Conservation (phyloP, 1,140 invertebrate species). For the Microplitis demolitor region DNA sequence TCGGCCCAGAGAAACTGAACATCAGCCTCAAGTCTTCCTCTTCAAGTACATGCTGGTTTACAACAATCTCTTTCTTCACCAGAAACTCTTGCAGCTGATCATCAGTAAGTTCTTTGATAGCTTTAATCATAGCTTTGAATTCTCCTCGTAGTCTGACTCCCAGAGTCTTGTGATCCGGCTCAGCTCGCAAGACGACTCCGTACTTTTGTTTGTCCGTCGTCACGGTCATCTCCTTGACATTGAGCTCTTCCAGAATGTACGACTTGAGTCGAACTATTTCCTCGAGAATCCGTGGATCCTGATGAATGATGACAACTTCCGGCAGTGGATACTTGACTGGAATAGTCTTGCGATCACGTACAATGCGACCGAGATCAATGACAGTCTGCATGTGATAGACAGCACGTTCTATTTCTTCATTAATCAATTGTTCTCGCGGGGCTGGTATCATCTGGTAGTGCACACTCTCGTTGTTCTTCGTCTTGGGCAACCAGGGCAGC, state of each 20-base stretch:
- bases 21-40: conserved; percentile 85
- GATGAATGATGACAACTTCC: conserved; percentile 94
- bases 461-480: conserved; percentile 70
- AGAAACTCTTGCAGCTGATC: conserved; percentile 80
- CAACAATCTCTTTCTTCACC: conserved; percentile 70
- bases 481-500: conserved; percentile 59
- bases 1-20: conserved; percentile 71
- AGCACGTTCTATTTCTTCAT: conserved; percentile 86
- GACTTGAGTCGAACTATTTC: conserved; percentile 81
- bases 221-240: conserved; percentile 86
- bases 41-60: conserved; percentile 78
- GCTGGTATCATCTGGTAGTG: conserved; percentile 90
- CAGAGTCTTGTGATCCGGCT: conserved; percentile 89
- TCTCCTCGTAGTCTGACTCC: conserved; percentile 87
- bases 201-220: conserved; percentile 93
- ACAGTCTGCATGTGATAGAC: conserved; percentile 93
- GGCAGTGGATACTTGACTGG: conserved; percentile 96
- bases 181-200: conserved; percentile 90
- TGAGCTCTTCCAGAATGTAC: conserved; percentile 94
- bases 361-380: conserved; percentile 90
- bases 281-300: conserved; percentile 77
- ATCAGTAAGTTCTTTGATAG: conserved; percentile 83
- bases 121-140: conserved; percentile 85
- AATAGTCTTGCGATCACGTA: conserved; percentile 91
- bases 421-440: conserved; percentile 74